Conservation (phyloP, 2,888 invertebrate genomes). For the Tinea trinotella region DNA sequence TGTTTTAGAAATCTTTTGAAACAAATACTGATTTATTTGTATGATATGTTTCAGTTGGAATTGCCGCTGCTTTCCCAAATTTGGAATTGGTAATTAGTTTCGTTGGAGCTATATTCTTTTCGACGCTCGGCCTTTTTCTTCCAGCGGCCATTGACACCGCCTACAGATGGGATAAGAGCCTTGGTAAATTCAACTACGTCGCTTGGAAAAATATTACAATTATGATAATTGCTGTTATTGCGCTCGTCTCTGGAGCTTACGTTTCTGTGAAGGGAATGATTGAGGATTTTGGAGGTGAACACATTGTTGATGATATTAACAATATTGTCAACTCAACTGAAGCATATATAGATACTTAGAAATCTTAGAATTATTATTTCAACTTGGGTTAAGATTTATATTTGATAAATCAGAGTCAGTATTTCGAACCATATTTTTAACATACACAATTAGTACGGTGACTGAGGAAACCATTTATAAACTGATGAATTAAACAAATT, state of each 20-base stretch:
- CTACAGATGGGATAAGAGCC: slow-evolving; percentile 76
- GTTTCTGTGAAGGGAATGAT: slow-evolving; percentile 50
- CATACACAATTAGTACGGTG: too few species aligned
- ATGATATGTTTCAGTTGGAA: slow-evolving; percentile 64
- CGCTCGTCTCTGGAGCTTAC: slow-evolving; percentile 51
- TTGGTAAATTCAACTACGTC: slow-evolving; percentile 77
- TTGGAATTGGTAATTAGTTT: slow-evolving; percentile 90
- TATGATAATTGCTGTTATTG: slow-evolving; percentile 39
- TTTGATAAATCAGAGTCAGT: background rate
- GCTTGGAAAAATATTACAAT: slow-evolving; percentile 76
- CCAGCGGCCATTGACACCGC: slow-evolving; percentile 83
- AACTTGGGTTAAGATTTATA: background rate
- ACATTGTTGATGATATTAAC: slow-evolving; percentile 19
- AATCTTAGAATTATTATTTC: background rate
- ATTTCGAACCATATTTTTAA: background rate
- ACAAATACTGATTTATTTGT: background rate
- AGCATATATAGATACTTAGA: slow-evolving; percentile 9
- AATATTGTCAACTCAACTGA: slow-evolving; percentile 19
- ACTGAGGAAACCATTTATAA: too few species aligned
- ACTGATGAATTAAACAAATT: too few species aligned
- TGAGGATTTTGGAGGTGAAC: slow-evolving; percentile 32
- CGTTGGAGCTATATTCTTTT: slow-evolving; percentile 85
- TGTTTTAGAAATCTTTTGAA: background rate
- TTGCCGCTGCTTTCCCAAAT: slow-evolving; percentile 86
- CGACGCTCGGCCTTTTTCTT: slow-evolving; percentile 80